Base-by-base conservation (phyloP, 2,113 vertebrate species). In the Pangasianodon hypophthalmus region DNA sequence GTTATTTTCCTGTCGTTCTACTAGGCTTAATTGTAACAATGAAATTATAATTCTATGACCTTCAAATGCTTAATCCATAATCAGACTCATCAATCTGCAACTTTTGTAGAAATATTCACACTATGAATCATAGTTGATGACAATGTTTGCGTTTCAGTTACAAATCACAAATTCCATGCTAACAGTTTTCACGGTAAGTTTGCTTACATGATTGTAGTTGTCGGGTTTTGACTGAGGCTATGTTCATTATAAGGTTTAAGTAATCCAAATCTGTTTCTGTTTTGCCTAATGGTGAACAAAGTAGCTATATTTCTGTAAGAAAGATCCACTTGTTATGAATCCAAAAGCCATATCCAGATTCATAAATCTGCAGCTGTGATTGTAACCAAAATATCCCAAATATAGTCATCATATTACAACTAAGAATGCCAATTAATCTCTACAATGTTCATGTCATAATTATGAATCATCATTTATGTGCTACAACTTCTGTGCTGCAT, bases 1-100 rank as follows among this genome's bases (percentile, higher is more conserved):
- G 71, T 44, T 48, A 80, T 54, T 56, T 52, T 86, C 62, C 62
- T 69, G 64, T 69, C 26, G 5, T 19, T 41, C 37, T 62, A 26
- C 62, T 41, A 86, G 14, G 1, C 46, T n/a, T 69, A 37, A 67
- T 8, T 69, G n/a, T 46, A 37, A 73, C 62, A 41, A 10, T 6
- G 3, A 71, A 69, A 71, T 37, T 52, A 32, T 69, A 41, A 73
- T 54, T 54, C 18, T 24, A 8, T 32, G 48, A 87, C 48, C 29
- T 86, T 48, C 67, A 54, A 86, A 86, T 24, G 8, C n/a, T 32
- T 71, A 71, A 67, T 86, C 18, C 84, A 32, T 37, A 86, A 32
- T 56, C 26, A 71, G 46, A 71, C n/a, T 37, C 44, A 32, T 86
- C 50, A 37, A 82, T 32, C n/a, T 56, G 52, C 80, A 56, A 56